Base-by-base conservation (phyloP, 2,113 vertebrate genomes). In the Epinephelus lanceolatus region DNA sequence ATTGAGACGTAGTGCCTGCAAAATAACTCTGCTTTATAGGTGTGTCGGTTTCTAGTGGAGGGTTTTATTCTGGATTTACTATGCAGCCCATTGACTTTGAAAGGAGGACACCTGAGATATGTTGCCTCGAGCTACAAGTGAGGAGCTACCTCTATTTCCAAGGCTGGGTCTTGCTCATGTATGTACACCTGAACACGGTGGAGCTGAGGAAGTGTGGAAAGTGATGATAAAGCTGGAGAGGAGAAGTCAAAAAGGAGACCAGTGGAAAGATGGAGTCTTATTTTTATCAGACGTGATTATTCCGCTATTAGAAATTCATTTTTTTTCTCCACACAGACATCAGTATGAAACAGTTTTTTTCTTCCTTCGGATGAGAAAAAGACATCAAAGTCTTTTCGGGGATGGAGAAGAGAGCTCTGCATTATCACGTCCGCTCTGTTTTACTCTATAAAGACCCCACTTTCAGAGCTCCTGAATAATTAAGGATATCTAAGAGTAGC, bases 381-480 rank as follows among this genome's bases (percentile, higher is more conserved):
- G n/a, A 77, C 78, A 81, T 88, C 60, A 84, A 79, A 86, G 87
- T 61, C 17, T 88, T 82, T 72, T 62, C 37, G 6, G 57, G 53
- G 79, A 73, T 60, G 56, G 65, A 87, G 80, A 55, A 21, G 67
- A 74, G 76, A 83, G 47, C 79, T 80, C 52, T 76, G 77, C 61
- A 59, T 88, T 80, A 76, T 87, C 81, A 85, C 65, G 55, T 77
- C 66, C 37, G 18, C 68, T 60, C 59, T 71, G 85, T 90, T 89
- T 83, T 82, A 87, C 78, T 85, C 74, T 57, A 53, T 84, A 77
- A 91, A 86, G 84, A 90, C 56, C 25, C 65, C 81, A 60, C 86
- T 86, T 86, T 84, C 78, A 83, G 60, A 80, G 74, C 83, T 56
- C 18, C 40, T 94, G 80, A 89, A 93, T 94, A 89, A 93, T 93